A percentile compares a stretch with the other conserved stretches of the same genome.
These are phyloP conservation scores for Emydura subglobosa DNA, from an alignment of 2,113 vertebrate genomes.

Conservation along the genomic window DNA sequence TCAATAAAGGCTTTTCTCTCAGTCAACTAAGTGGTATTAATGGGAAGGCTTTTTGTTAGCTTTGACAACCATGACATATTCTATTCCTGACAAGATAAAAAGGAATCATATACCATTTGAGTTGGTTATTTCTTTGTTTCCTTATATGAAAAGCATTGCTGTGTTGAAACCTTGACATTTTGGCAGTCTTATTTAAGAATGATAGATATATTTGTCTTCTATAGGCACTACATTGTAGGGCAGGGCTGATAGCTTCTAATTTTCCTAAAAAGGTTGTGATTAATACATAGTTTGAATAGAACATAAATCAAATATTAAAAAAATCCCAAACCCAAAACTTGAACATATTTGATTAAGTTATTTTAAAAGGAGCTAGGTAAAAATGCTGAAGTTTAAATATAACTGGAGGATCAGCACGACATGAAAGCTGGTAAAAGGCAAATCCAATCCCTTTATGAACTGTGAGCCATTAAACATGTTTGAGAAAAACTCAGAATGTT, in stretches of 20 bases:
- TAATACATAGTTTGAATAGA: background rate
- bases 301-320: background rate
- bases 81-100: background rate
- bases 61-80: background rate
- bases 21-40: background rate
- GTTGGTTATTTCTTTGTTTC: background rate
- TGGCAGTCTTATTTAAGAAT: background rate
- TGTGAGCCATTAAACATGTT: background rate
- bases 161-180: background rate
- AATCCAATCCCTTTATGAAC: background rate
- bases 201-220: background rate
- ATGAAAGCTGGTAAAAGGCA: background rate
- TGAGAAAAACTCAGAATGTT: background rate
- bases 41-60: background rate
- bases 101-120: background rate
- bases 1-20: background rate
- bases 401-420: background rate
- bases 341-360: background rate
- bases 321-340: background rate
- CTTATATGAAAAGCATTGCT: background rate
- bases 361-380: background rate
- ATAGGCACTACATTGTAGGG: background rate
- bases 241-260: background rate
- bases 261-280: background rate
- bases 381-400: background rate